Evolutionary conservation across 2,113 vertebrate genomes (phyloP), one percentile per base, ranked within the genome.

Genomic region (Mormyrus lacerda): DNA sequence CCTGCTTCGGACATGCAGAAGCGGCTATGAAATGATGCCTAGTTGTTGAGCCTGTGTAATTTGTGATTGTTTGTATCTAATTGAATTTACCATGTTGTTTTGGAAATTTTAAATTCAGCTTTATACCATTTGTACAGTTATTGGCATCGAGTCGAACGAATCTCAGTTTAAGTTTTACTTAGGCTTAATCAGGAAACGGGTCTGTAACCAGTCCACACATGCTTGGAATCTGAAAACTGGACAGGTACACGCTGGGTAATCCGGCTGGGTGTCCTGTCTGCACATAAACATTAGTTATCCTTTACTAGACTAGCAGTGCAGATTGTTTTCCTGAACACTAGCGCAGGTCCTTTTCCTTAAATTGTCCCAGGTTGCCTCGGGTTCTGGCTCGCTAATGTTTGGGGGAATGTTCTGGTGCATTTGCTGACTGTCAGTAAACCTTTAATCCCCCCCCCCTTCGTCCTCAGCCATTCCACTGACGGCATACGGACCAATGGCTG

Each of bases 401-500:
- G 73, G 73, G 73, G 58, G 58, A 24, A 10, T 61, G 24, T 76
- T 39, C 4, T 17, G 69, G 69, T 15, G 35, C 31, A 15, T 44
- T 61, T 61, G 51, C 13, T 24, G 31, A 39, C 15, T 39, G 9
- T 42, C 27, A 51, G 19, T 53, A n/a, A 83, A 4, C 11, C 24
- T 27, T 58, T 10, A 15, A 19, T 5, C 39, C 21, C 89, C 15
- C 92, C 89, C 39, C 39, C 21, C 82, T 10, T 91, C 89, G 90
- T 89, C 96, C 58, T 55, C 91, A 99, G 98, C 98, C 89, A 99
- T 99, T 92, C 98, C 98, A 91, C 97, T 99, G 92, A 99, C 98
- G 27, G 98, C 98, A 0, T 99, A 99, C 0, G 98, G 98, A 95
- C 98, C 98, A 24, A 99, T 99, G 97, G 98, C 98, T 0, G 98